Evolutionary conservation across 1,140 invertebrate species (phyloP).

Genomic region (Zaprionus taronus): DNA sequence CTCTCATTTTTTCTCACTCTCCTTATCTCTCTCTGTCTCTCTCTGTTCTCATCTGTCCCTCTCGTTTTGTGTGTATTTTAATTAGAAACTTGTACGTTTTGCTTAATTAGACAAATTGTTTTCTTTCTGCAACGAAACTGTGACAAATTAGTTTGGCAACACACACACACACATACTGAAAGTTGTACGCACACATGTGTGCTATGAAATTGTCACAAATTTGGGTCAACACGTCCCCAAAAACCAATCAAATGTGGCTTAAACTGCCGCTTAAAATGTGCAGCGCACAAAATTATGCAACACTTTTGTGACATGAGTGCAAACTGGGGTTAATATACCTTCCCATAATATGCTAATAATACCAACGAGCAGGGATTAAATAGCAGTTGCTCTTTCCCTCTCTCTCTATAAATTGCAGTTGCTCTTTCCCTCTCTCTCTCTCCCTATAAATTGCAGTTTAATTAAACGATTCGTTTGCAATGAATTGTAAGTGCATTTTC

Average conservation of each 20-base stretch:
- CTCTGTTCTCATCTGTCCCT: background rate
- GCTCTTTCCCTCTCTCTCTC: background rate
- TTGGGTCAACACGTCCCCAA: slow-evolving; percentile 30
- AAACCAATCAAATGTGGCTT: slow-evolving; percentile 63
- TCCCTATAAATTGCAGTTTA: slow-evolving; percentile 41
- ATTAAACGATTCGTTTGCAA: slow-evolving; percentile 34
- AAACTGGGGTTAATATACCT: background rate
- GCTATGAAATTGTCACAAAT: slow-evolving; percentile 21
- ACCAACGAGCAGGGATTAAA: background rate
- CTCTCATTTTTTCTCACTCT: slow-evolving; percentile 13
- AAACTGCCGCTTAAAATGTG: slow-evolving; percentile 15
- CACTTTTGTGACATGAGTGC: slow-evolving; percentile 13
- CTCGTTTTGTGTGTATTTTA: slow-evolving; percentile 62
- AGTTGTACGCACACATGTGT: no score
- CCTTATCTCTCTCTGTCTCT: slow-evolving; percentile 27
- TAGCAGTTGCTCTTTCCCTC: background rate
- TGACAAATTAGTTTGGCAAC: slow-evolving; percentile 67
- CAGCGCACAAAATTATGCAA: slow-evolving; percentile 58
- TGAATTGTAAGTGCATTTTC: background rate
- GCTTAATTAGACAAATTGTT: slow-evolving; percentile 82
- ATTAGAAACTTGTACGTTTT: slow-evolving; percentile 81
- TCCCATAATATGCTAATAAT: background rate
- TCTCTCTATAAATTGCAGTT: background rate
- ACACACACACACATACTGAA: background rate
- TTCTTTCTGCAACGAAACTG: slow-evolving; percentile 64